These are phyloP conservation scores for Malurus leucopterus DNA, from an alignment of 2,797 vertebrate genomes.

Conservation along the genomic window DNA sequence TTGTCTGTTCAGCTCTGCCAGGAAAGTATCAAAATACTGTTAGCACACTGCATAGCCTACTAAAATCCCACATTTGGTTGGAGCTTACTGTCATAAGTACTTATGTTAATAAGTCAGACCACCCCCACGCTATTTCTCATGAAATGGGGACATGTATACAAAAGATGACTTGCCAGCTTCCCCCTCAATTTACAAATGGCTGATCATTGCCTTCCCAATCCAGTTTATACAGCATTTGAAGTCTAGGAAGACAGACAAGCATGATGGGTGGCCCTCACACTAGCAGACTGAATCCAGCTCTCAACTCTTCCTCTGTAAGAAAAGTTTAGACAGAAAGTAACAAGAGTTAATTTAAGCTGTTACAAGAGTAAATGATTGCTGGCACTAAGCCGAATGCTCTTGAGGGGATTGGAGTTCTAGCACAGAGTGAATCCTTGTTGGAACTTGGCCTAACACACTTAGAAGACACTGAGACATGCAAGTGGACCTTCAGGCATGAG, in stretches of 20 bases:
- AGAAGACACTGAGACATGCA: background rate
- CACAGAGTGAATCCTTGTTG: constrained; percentile 12
- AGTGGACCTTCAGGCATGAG: background rate
- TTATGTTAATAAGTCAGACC: background rate
- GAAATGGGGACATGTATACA: background rate
- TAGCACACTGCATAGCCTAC: background rate
- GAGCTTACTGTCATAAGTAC: background rate
- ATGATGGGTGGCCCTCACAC: background rate
- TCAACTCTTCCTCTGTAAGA: background rate
- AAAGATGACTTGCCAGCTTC: background rate
- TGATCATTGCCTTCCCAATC: background rate
- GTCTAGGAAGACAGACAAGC: background rate
- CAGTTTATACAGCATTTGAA: background rate
- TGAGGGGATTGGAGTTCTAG: constrained; percentile 13
- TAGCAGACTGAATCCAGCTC: background rate
- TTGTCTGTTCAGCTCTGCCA: background rate
- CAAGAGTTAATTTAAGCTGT: constrained; percentile 26
- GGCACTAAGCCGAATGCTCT: constrained; percentile 46
- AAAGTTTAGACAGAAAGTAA: constrained; percentile 12
- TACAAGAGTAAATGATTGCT: constrained; percentile 29
- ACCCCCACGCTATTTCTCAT: background rate
- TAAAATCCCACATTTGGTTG: background rate
- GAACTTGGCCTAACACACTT: background rate
- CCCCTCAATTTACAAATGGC: background rate
- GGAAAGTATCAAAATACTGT: background rate